Percentiles rank a stretch among this genome's conserved stretches.
Conservation (phyloP, 2,113 vertebrate species). For the Micromys minutus region DNA sequence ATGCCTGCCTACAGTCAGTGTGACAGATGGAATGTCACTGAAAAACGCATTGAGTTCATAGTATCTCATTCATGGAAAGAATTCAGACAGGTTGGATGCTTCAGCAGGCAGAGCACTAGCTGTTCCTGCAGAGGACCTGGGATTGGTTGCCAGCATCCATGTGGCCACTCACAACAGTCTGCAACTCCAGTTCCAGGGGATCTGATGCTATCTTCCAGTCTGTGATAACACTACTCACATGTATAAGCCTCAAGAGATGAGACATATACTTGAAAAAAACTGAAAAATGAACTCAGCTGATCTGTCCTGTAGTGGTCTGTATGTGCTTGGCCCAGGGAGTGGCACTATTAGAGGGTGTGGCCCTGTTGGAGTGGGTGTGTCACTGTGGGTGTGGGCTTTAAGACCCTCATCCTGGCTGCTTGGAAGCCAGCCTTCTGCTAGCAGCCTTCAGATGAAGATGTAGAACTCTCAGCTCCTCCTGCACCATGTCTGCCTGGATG, state of each 20-base stretch:
- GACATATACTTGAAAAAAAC: neutral
- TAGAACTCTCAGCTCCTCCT: too few relatives aligned
- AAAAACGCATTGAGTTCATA: conserved; percentile 2
- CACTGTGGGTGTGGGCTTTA: too few relatives aligned
- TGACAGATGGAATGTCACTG: neutral
- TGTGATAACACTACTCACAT: neutral
- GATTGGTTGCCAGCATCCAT: neutral
- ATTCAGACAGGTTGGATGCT: neutral
- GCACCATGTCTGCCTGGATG: too few relatives aligned
- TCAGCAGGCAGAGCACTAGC: neutral
- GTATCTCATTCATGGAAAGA: neutral
- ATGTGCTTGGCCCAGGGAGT: too few relatives aligned
- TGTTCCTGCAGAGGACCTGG: neutral
- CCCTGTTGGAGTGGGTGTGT: too few relatives aligned
- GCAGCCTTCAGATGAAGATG: too few relatives aligned
- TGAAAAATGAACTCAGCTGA: neutral
- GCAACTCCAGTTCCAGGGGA: neutral
- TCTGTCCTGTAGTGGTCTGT: too few relatives aligned
- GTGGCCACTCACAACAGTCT: neutral
- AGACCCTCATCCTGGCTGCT: too few relatives aligned
- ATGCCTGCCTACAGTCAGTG: neutral
- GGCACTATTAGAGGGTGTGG: too few relatives aligned
- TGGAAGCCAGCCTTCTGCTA: too few relatives aligned
- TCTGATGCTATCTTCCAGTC: neutral
- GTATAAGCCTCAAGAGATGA: neutral